These are phyloP conservation scores for Pseudotriccus pelzelni DNA, from an alignment of 2,797 vertebrate genomes.

Conservation along the genomic window DNA sequence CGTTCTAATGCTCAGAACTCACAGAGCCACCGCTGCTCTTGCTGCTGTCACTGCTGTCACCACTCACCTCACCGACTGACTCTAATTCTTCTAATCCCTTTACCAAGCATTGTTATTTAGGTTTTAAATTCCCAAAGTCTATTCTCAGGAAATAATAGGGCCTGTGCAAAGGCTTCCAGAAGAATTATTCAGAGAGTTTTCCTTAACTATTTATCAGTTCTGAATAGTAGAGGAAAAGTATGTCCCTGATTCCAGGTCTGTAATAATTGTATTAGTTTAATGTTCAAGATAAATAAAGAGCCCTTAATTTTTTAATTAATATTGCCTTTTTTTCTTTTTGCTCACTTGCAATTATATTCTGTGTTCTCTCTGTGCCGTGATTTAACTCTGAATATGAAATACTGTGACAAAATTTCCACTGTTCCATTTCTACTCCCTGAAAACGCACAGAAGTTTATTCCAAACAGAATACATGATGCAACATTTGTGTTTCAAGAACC, in stretches of 20 bases:
- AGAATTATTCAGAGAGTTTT: neutral
- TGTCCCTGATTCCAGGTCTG: neutral
- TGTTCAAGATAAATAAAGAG: neutral
- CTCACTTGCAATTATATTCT: neutral
- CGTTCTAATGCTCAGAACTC: neutral
- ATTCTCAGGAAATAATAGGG: neutral
- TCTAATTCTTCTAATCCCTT: neutral
- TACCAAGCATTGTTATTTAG: neutral
- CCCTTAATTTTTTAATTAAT: neutral
- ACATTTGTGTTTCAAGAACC: neutral
- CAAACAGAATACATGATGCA: neutral
- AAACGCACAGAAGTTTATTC: neutral
- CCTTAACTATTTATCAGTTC: neutral
- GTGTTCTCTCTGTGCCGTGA: neutral
- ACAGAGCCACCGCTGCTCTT: neutral
- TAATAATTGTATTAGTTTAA: neutral
- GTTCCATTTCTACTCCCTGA: neutral
- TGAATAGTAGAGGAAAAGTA: neutral
- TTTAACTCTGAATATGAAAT: neutral
- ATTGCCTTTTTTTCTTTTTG: neutral
- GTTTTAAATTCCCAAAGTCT: neutral
- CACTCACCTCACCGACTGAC: accelerated
- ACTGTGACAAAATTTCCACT: neutral
- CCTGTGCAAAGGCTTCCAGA: neutral
- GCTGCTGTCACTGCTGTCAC: neutral